Conservation (phyloP, 2,113 vertebrate species). For the Neopipo cinnamomea region DNA sequence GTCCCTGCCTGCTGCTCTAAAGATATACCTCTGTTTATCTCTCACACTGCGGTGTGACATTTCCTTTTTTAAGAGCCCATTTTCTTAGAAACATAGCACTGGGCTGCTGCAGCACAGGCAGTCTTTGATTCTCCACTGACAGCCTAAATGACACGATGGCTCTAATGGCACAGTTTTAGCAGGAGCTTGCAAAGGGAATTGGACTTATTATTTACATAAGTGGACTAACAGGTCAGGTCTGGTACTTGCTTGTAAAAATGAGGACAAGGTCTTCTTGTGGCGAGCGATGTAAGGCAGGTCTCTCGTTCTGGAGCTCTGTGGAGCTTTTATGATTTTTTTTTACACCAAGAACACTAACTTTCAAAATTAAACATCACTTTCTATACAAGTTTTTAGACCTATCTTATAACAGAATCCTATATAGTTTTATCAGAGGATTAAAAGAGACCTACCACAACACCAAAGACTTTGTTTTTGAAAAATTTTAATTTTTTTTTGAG, state of each 20-base stretch:
- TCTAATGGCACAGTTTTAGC: constrained; percentile 62
- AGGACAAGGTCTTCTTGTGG: neutral
- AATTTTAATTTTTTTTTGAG: neutral
- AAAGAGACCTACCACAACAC: neutral
- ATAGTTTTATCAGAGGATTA: neutral
- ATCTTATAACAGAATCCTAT: neutral
- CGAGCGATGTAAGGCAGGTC: neutral
- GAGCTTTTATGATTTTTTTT: neutral
- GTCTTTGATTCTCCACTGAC: constrained; percentile 75
- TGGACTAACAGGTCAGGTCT: constrained; percentile 55
- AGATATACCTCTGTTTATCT: constrained; percentile 77
- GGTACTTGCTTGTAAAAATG: constrained; percentile 7
- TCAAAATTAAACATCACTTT: neutral
- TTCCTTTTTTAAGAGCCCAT: constrained; percentile 79
- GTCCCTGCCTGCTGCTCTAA: constrained; percentile 64
- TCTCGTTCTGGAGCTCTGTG: neutral
- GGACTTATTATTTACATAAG: constrained; percentile 54
- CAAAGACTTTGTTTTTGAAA: neutral
- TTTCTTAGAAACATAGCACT: constrained; percentile 74
- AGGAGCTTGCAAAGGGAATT: constrained; percentile 8
- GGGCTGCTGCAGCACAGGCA: constrained; percentile 68
- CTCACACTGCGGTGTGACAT: constrained; percentile 80
- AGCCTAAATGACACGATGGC: constrained; percentile 71
- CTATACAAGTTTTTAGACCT: neutral
- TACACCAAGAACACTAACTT: neutral